Evolutionary conservation across 2,113 vertebrate genomes (phyloP).

Genomic region (Malurus melanocephalus): DNA sequence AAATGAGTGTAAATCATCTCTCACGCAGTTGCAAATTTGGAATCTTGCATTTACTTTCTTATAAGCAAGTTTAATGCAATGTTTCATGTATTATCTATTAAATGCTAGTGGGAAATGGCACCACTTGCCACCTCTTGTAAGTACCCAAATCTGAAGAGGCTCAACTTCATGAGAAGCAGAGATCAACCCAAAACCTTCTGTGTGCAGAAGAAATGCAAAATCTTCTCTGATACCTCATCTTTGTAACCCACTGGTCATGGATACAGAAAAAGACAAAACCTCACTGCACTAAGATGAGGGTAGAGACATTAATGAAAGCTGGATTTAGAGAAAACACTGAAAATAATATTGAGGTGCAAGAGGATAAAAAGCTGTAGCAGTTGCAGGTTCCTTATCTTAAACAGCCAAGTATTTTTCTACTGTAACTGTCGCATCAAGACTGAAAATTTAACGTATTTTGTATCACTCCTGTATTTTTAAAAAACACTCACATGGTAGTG

Average conservation of each 20-base stretch:
- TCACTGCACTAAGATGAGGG: neutral
- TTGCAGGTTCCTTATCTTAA: neutral
- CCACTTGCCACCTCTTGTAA: neutral
- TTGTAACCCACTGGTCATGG: fast-evolving
- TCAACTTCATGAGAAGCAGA: neutral
- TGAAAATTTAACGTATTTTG: neutral
- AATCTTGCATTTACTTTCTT: neutral
- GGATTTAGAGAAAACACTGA: neutral
- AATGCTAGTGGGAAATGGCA: neutral
- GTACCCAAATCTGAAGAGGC: neutral
- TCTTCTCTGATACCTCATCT: neutral
- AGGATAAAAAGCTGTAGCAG: neutral
- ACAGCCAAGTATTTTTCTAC: neutral
- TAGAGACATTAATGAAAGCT: neutral
- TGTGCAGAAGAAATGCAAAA: fast-evolving
- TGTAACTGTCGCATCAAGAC: neutral
- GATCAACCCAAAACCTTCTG: neutral
- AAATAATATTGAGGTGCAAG: neutral
- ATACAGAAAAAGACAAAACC: neutral
- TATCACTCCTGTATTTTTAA: neutral
- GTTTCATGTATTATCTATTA: neutral
- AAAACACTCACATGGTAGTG: neutral
- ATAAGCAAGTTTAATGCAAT: neutral
- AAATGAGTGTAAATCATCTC: neutral
- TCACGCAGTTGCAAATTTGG: neutral